Evolutionary conservation across 2,888 invertebrate species (phyloP), one percentile per base, ranked within the genome.

Genomic region (Phyllotreta cruciferae): DNA sequence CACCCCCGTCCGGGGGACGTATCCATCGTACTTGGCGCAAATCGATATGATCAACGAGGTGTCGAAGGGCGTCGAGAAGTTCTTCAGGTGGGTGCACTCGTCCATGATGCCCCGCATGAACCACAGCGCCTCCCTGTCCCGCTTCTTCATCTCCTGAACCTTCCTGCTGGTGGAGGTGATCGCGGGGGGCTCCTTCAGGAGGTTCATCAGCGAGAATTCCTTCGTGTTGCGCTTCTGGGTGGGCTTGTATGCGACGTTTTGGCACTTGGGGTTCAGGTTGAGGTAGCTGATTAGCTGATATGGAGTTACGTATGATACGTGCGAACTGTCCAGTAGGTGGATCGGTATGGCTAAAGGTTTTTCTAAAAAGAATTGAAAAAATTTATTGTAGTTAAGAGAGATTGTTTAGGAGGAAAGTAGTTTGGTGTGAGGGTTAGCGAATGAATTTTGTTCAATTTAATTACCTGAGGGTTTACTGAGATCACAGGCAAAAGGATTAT

Each of bases 41-140:
- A 98, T 91, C 11, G 94, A 92, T 67, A 95, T 96, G 64, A 96
- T 92, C 55, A 98, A 83, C 7, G 91, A 90, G 0, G 97, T 93
- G 77, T 98, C 98, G 54, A 89, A 89, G 0, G 93, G 93, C 10
- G 89, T 84, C 1, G 94, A 91, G 78, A 96, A 99, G 82, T 98
- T 96, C 70, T 90, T 93, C 42, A 99, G 83, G 82, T 98, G 97
- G 0, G 98, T 99, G 79, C 96, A 98, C 80, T 98, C 97, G 78
- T 99, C 98, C 98, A 99, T 98, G 71, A 98, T 90, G 0, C 97
- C 96, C 53, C 93, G 85, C 98, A 98, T 98, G 78, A 98, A 97
- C 82, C 93, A 92, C 58, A 94, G 74, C 0, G 94, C 92, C 80
- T 94, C 93, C 72, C 87, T 86, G n/a, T 68, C 69, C 70, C 89